Evolutionary conservation across 2,888 invertebrate genomes (phyloP).

Genomic region (Drosophila mayaguana): DNA sequence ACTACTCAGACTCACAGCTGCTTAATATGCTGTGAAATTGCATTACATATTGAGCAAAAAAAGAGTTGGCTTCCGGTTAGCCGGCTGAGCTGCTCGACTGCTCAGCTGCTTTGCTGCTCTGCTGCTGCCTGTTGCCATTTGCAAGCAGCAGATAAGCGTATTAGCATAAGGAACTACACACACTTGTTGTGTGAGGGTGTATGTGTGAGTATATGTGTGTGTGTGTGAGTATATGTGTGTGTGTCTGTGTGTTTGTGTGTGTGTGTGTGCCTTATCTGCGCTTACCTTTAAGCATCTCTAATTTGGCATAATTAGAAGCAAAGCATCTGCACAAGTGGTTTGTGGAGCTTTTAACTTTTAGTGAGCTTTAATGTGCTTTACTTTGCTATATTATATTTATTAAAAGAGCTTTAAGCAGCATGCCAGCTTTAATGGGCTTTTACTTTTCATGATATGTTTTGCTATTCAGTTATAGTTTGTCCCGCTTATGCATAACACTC

Average conservation of each 20-base stretch:
- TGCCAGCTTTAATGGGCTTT: no score
- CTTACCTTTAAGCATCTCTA: background rate
- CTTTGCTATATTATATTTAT: no score
- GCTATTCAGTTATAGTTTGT: no score
- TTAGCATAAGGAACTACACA: slow-evolving; percentile 44
- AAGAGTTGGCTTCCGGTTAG: slow-evolving; percentile 49
- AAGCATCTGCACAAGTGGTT: background rate
- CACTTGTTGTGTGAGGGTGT: background rate
- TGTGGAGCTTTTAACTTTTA: background rate
- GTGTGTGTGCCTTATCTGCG: slow-evolving; percentile 17
- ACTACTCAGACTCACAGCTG: slow-evolving; percentile 63
- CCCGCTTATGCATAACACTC: no score
- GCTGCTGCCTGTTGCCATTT: slow-evolving; percentile 39
- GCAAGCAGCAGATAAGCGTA: slow-evolving; percentile 70
- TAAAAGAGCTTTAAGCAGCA: no score
- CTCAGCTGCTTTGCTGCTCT: background rate
- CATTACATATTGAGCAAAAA: slow-evolving; percentile 66
- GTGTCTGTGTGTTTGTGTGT: no score
- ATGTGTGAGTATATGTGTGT: background rate
- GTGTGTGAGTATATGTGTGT: no score
- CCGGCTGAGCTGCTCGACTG: background rate
- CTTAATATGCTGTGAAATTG: slow-evolving; percentile 80
- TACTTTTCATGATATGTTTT: no score
- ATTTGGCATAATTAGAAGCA: slow-evolving; percentile 13
- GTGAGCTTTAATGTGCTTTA: background rate